Percentiles rank a stretch among this genome's conserved stretches.
Evolutionary conservation across 2,888 invertebrate genomes (phyloP).

Genomic region (Drosophila infuscata): DNA sequence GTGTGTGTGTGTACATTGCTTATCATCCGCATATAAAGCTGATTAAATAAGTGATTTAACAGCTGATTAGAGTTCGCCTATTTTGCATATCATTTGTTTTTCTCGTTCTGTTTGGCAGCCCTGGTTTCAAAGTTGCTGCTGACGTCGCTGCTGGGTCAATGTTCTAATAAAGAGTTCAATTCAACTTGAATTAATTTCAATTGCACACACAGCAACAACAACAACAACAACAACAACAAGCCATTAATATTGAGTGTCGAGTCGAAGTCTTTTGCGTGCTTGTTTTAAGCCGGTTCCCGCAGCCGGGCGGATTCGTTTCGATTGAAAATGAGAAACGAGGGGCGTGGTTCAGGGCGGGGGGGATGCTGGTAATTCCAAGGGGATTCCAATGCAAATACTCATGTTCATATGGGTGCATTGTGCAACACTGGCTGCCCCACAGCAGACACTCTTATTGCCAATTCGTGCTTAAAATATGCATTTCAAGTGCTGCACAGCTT

Average conservation of each 20-base stretch:
- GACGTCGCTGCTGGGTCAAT: conserved; percentile 64
- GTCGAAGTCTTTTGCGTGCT: conserved; percentile 48
- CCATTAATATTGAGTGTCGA: conserved; percentile 47
- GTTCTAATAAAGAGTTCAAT: conserved; percentile 78
- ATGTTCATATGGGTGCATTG: conserved; percentile 3
- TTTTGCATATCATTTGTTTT: conserved; percentile 10
- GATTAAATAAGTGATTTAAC: conserved; percentile 76
- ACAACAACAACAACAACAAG: conserved; percentile 6
- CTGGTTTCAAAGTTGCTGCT: not conserved
- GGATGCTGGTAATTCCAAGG: not conserved
- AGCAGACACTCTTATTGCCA: conserved; percentile 34
- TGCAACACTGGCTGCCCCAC: conserved; percentile 2
- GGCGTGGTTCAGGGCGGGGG: not conserved
- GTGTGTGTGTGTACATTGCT: not conserved
- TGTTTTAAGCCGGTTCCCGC: conserved; percentile 60
- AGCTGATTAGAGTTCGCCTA: conserved; percentile 43
- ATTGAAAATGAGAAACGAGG: not conserved
- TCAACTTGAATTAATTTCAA: conserved; percentile 80
- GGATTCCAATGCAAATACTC: conserved; percentile 5
- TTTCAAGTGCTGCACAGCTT: conserved; percentile 32
- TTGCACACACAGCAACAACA: conserved; percentile 55
- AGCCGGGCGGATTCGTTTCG: not conserved
- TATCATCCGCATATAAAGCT: conserved; percentile 45
- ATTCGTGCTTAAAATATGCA: conserved; percentile 47
- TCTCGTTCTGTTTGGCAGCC: conserved; percentile 4